A percentile compares a stretch with the other conserved stretches of the same genome.
Evolutionary conservation across 1,140 invertebrate species (phyloP).

Genomic region (Antheraea pernyi): DNA sequence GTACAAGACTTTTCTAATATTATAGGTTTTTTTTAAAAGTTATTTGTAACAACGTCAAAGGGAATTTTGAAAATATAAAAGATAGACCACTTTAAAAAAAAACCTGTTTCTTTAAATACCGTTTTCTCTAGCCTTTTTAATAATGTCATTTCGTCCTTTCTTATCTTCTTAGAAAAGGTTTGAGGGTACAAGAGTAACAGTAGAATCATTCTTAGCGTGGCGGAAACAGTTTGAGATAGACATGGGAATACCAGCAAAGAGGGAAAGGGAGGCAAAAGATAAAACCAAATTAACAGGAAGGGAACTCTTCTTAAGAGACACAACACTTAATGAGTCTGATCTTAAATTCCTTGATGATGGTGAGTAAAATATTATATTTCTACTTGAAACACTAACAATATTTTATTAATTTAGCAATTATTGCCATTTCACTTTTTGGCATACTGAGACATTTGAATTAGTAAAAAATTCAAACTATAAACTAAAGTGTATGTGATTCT

Average conservation of each 20-base stretch:
- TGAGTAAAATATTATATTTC: conserved; percentile 51
- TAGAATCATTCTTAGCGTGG: conserved; percentile 98
- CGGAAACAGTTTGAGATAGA: conserved; percentile 96
- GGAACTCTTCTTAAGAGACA: conserved; percentile 95
- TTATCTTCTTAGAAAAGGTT: conserved; percentile 89
- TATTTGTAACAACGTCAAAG: too few species aligned
- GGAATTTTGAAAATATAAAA: too few species aligned
- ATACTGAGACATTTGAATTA: too few species aligned
- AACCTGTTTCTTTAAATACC: too few species aligned
- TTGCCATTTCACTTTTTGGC: too few species aligned
- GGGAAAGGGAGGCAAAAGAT: conserved; percentile 85
- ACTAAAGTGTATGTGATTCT: too few species aligned
- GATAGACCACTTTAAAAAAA: too few species aligned
- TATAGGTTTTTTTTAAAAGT: too few species aligned
- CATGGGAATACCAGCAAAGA: conserved; percentile 88
- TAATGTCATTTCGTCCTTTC: neutral
- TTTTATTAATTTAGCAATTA: neutral
- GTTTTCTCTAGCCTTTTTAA: too few species aligned
- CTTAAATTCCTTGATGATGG: conserved; percentile 96
- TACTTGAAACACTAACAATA: too few species aligned
- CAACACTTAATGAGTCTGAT: conserved; percentile 96
- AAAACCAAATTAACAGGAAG: conserved; percentile 89
- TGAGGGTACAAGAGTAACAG: conserved; percentile 96
- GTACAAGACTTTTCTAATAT: too few species aligned
- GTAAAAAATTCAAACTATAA: too few species aligned